Percentiles rank a stretch among this genome's conserved stretches.
phyloP scores from a whole-genome alignment of 2,888 invertebrate genomes.

The Vesta saturnalis region DNA sequence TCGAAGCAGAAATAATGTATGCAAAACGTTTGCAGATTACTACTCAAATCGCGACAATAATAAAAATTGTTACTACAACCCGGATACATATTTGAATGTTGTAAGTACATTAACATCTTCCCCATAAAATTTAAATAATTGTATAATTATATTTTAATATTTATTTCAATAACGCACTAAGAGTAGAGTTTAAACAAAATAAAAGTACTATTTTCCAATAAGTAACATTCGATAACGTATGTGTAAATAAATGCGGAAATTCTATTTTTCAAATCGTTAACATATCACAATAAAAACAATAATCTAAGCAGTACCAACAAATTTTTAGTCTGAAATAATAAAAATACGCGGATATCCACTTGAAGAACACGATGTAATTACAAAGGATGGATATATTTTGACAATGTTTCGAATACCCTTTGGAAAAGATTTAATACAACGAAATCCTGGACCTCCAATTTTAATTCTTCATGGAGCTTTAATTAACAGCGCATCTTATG shows the following conservation, averaged over 20 bases:
- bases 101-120: not conserved
- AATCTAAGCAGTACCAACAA: not conserved
- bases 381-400: constrained; percentile 53
- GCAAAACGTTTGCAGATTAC: constrained; percentile 13
- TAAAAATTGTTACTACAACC: constrained; percentile 18
- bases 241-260: too few species aligned
- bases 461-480: constrained; percentile 56
- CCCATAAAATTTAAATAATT: too few species aligned
- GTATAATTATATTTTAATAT: too few species aligned
- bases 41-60: constrained; percentile 14
- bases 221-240: too few species aligned
- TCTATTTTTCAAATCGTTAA: too few species aligned
- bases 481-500: constrained; percentile 53
- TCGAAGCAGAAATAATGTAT: constrained; percentile 14
- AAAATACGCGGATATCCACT: constrained; percentile 51
- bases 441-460: constrained; percentile 45
- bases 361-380: constrained; percentile 53
- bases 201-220: too few species aligned
- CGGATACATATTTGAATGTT: not conserved
- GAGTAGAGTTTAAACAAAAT: too few species aligned
- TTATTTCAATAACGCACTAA: too few species aligned
- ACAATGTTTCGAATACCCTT: constrained; percentile 53
- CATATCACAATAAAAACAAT: too few species aligned
- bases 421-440: constrained; percentile 44
- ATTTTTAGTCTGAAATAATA: constrained; percentile 55